phyloP scores from a whole-genome alignment of 2,113 vertebrate species.

The Athene noctua region DNA sequence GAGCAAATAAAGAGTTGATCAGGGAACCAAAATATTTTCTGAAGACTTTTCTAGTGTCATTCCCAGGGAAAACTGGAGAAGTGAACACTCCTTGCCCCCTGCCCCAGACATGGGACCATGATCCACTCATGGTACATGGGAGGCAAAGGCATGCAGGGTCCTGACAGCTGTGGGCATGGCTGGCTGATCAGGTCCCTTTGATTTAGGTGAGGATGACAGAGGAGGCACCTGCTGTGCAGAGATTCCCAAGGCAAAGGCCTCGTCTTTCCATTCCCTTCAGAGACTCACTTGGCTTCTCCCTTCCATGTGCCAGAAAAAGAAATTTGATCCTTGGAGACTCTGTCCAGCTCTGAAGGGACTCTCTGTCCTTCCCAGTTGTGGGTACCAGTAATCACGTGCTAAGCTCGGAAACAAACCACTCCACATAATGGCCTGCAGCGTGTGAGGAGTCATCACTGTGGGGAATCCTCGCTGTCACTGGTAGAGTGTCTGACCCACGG shows the following conservation, averaged over 20 bases:
- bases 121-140: not conserved
- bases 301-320: not conserved
- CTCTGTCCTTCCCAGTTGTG: not conserved
- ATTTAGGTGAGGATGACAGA: not conserved
- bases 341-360: not conserved
- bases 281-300: not conserved
- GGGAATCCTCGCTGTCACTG: not conserved
- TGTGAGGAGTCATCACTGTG: not conserved
- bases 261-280: not conserved
- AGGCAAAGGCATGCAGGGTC: not conserved
- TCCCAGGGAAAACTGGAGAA: not conserved
- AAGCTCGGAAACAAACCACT: not conserved
- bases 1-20: not conserved
- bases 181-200: not conserved
- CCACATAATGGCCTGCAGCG: not conserved
- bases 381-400: not conserved
- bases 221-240: not conserved
- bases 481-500: not conserved
- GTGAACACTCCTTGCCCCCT: accelerated
- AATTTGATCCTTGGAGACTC: not conserved
- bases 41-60: not conserved
- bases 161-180: not conserved
- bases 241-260: not conserved
- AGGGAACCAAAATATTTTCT: not conserved
- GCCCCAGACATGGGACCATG: accelerated